Percentiles rank a stretch among this genome's conserved stretches.
These are phyloP conservation scores for Brienomyrus longianalis DNA, from an alignment of 2,113 vertebrate genomes.

Conservation along the genomic window DNA sequence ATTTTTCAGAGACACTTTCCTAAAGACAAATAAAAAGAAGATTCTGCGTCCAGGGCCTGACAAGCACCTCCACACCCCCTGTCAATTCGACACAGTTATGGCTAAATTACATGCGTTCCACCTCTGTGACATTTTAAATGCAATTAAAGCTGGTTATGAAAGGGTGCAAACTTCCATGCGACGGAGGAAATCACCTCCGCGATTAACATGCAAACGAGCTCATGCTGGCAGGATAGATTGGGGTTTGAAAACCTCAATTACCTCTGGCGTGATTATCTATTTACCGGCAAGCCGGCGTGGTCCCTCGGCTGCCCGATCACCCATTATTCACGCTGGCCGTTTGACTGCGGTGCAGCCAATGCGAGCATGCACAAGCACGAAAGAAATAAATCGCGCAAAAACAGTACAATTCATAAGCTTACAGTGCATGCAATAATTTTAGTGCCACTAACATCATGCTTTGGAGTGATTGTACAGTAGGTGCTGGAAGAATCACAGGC, in stretches of 20 bases:
- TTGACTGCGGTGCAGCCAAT: slow-evolving; percentile 33
- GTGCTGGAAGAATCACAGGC: background rate
- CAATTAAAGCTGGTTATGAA: slow-evolving; percentile 99
- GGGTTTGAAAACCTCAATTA: slow-evolving; percentile 99
- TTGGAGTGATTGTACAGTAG: background rate
- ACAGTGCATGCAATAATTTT: background rate
- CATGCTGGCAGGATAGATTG: slow-evolving; percentile 98
- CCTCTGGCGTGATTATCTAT: slow-evolving; percentile 99
- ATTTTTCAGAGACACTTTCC: background rate
- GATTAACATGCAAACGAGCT: slow-evolving; percentile 99
- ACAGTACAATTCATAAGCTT: background rate
- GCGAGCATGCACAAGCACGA: background rate
- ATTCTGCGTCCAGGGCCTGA: slow-evolving; percentile 22
- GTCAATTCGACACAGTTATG: slow-evolving; percentile 99
- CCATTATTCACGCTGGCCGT: slow-evolving; percentile 59
- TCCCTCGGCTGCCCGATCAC: slow-evolving; percentile 84
- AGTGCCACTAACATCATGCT: background rate
- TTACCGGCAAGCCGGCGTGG: slow-evolving; percentile 99
- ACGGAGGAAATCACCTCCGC: slow-evolving; percentile 91
- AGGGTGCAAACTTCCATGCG: slow-evolving; percentile 88
- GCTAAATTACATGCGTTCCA: slow-evolving; percentile 97
- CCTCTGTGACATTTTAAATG: slow-evolving; percentile 99
- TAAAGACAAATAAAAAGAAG: background rate
- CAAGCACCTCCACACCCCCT: slow-evolving; percentile 55
- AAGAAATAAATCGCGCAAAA: background rate